Percentiles rank a stretch among this genome's conserved stretches.
Evolutionary conservation across 2,797 vertebrate species (phyloP).

Genomic region (Mus caroli): DNA sequence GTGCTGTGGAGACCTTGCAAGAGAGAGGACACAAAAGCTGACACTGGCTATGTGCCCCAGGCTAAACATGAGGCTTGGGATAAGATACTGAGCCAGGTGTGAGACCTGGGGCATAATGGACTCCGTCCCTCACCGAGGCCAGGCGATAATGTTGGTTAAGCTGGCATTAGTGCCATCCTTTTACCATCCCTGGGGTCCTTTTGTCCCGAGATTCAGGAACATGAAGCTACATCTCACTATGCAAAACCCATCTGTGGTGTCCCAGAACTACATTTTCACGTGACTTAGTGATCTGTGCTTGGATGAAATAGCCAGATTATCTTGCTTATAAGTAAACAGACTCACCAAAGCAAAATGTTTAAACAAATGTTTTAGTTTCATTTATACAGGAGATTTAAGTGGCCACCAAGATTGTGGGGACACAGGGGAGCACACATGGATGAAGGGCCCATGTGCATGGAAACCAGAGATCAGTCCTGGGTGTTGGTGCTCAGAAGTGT

Average conservation of each 20-base stretch:
- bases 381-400: neutral
- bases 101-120: neutral
- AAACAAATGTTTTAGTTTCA: neutral
- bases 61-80: constrained; percentile 24
- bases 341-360: constrained; percentile 25
- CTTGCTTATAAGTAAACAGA: constrained; percentile 51
- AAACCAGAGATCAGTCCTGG: neutral
- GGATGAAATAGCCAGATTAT: neutral
- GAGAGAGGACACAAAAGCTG: neutral
- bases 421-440: too few relatives aligned
- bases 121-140: neutral
- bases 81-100: constrained; percentile 6
- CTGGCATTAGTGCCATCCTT: neutral
- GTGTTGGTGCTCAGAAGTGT: neutral
- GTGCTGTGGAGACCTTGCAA: neutral
- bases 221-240: neutral
- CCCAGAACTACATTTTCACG: neutral
- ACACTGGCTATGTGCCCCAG: neutral
- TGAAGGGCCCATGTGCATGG: neutral
- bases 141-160: neutral
- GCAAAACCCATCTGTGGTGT: neutral
- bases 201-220: constrained; percentile 41
- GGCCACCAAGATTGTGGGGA: neutral
- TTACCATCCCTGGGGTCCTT: neutral
- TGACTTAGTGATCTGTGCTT: neutral